Base-by-base conservation (phyloP, 35 echinoderm and acorn worm genomes). In the Nesometra sesokonis region DNA sequence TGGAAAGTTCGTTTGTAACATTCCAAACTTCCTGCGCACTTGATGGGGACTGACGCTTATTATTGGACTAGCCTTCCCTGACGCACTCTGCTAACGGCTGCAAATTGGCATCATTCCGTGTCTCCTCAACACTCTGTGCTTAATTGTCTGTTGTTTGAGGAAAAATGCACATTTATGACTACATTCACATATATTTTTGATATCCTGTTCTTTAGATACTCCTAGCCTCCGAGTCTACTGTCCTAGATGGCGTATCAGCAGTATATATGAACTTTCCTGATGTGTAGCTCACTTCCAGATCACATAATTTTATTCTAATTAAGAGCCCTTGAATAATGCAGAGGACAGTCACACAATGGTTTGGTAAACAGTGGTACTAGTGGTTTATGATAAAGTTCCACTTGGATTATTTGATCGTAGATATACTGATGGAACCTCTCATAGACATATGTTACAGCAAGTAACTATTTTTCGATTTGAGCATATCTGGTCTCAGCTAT, bases 261-360 rank as follows among this genome's bases (percentile, higher is more conserved):
- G 88, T 84, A 2, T 27, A 13, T 34, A 86, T 36, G 11, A 76
- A 17, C 43, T 80, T 78, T 19, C 88, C 89, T 17, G 93, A 81
- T 32, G 32, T 88, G 57, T 85, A 85, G 27, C 35, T 19, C 31
- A 94, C 85, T 0, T 94, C 37, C 23, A 88, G 19, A 40, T 91
- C 93, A 90, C 91, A 94, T 37, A 46, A 36, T 32, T 88, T 82
- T 34, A 92, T 32, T 78, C 82, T 88, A 52, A 92, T 84, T 34
- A 89, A 32, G 83, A 93, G 78, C 36, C 85, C 0, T 80, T 95
- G 90, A 52, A 92, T 86, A n/a, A 32, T 90, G 9, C n/a, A 92
- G 76, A 29, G 93, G 87, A 84, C 88, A 87, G 23, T 95, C 93
- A 91, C 80, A 35, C 11, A 92, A 81, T 87, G 93, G 77, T 43